These are phyloP conservation scores for Podargus strigoides DNA, from an alignment of 2,797 vertebrate genomes.

Conservation along the genomic window DNA sequence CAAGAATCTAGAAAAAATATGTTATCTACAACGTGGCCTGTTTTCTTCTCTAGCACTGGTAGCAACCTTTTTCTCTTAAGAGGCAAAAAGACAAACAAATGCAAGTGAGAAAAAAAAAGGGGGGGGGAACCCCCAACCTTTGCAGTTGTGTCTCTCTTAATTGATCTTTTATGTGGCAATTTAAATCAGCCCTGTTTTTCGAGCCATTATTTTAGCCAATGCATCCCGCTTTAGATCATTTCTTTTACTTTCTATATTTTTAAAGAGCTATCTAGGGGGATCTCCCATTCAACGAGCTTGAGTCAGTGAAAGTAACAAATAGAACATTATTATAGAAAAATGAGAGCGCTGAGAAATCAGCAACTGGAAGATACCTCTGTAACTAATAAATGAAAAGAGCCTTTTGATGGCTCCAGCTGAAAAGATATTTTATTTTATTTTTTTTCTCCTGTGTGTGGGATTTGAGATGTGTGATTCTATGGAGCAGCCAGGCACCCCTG, in stretches of 20 bases:
- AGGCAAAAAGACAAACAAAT: neutral
- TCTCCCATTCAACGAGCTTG: neutral
- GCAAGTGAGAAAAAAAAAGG: neutral
- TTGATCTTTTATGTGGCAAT: constrained; percentile 49
- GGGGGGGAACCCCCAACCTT: neutral
- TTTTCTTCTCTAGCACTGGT: neutral
- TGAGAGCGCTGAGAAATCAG: constrained; percentile 80
- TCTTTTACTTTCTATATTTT: constrained; percentile 23
- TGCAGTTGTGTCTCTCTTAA: constrained; percentile 23
- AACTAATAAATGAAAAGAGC: constrained; percentile 92
- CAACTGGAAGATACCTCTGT: constrained; percentile 93
- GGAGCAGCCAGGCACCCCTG: constrained; percentile 86
- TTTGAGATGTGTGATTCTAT: constrained; percentile 92
- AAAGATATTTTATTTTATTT: constrained; percentile 96
- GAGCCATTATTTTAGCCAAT: constrained; percentile 26
- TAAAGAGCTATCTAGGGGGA: neutral
- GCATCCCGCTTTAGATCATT: constrained; percentile 26
- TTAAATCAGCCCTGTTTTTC: constrained; percentile 45
- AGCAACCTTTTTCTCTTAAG: neutral
- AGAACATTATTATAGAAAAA: constrained; percentile 55
- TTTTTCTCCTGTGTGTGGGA: constrained; percentile 84
- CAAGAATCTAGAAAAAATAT: neutral
- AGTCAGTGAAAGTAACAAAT: constrained; percentile 50
- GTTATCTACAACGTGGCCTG: neutral
- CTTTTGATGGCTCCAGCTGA: constrained; percentile 94